Base-by-base conservation (phyloP, 2,888 invertebrate genomes). In the Diploptera punctata region DNA sequence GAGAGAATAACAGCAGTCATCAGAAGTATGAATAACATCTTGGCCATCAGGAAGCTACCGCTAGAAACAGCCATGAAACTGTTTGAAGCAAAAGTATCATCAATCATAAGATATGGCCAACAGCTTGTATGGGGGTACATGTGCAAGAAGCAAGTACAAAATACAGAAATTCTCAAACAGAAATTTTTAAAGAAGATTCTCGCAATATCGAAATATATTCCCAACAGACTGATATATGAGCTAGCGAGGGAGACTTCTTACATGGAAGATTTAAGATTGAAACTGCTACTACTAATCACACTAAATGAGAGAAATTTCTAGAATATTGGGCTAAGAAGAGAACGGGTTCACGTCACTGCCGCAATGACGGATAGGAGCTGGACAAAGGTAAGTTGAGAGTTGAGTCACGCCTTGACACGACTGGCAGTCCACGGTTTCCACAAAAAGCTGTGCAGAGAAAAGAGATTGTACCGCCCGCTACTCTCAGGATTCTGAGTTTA, bases 21-120 rank as follows among this genome's bases (percentile, higher is more conserved):
- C 33, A 49, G 49, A 49, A n/a, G 49, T n/a, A 49, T 10, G 49
- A 49, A 49, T n/a, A n/a, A 49, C 16, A 49, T 49, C 9, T n/a
- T 10, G 49, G 16, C 49, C 49, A 49, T 49, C 49, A 49, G 16
- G 16, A 49, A 49, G 49, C 49, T 49, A 49, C 16, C 49, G 49
- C 49, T 49, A 49, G 49, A 49, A 49, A 49, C n/a, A 49, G 49
- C 49, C 49, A 5, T 49, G 49, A 49, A 49, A 49, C 49, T 49
- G 49, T 49, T 49, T n/a, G 49, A 49, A 49, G 19, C 33, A 49
- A 10, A 49, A 49, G 49, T 49, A n/a, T 49, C 49, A 49, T n/a
- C 4, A 49, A 49, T 5, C 33, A n/a, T 49, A 49, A 49, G 7
- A 33, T 33, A 33, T 33, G 33, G 33, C 33, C 10, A 7, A 33